Evolutionary conservation across 2,797 vertebrate genomes (phyloP), one percentile per base, ranked within the genome.

Genomic region (Tamandua tetradactyla): DNA sequence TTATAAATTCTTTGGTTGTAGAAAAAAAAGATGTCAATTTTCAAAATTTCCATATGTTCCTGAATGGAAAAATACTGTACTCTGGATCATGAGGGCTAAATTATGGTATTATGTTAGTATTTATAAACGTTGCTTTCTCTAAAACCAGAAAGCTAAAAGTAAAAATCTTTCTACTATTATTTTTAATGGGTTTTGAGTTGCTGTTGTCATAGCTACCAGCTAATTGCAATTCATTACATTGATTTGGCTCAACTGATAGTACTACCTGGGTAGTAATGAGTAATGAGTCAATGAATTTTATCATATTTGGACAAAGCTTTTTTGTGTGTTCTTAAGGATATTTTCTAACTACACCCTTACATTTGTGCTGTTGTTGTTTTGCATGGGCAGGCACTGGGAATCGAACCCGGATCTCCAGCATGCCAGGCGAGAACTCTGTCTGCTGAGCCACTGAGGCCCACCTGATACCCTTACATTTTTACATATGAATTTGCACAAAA

Each of bases 101-200:
- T 61, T 78, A 47, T 25, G 13, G 15, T 87, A 22, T 6, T 52
- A 0, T 59, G 20, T 52, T 35, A 80, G n/a, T 66, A n/a, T 23
- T 79, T 87, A 47, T 83, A n/a, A 84, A 69, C 76, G 84, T 80
- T 61, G 2, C 8, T 71, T 94, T 80, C 25, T 75, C 15, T 6
- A 88, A 17, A 92, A 89, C 61, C 42, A 62, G 11, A 35, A 87
- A 74, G 64, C 5, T 80, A 64, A 93, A 89, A 42, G 23, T 93
- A 68, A 82, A 86, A 68, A n/a, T 37, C 83, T 59, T 49, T 30
- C 5, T 11, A 75, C 1, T 7, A 15, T 91, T 85, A n/a, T 85
- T 95, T 91, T 42, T 68, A 71, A 75, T 66, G 14, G 23, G 4
- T 52, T 32, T 11, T 47, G 22, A 55, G 18, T 47, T 40, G 72